These are phyloP conservation scores for Panonychus citri DNA, from an alignment of 1,140 invertebrate genomes.

Conservation along the genomic window DNA sequence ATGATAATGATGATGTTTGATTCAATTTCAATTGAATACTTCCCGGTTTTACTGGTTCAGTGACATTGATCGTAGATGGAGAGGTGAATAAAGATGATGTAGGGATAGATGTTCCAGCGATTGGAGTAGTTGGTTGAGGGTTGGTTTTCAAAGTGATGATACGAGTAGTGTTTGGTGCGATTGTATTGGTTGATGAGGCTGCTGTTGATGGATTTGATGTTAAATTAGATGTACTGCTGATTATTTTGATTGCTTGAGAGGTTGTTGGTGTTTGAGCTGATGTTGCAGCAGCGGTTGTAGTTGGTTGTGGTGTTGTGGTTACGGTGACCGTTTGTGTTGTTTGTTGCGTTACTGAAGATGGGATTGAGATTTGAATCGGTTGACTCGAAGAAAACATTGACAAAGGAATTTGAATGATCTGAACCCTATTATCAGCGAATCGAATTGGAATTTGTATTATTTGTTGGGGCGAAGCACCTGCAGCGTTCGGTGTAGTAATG, in stretches of 20 bases:
- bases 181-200: not conserved
- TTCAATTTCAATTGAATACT: not conserved
- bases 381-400: not conserved
- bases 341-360: not conserved
- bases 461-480: not conserved
- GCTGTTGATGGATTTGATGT: constrained; percentile 13
- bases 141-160: not conserved
- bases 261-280: not conserved
- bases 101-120: not conserved
- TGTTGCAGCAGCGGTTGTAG: not conserved
- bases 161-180: not conserved
- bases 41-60: not conserved
- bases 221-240: constrained; percentile 10
- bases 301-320: not conserved
- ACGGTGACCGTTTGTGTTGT: not conserved
- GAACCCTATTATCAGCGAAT: constrained; percentile 74
- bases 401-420: constrained; percentile 39
- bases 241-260: not conserved
- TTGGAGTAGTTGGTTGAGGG: not conserved
- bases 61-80: not conserved
- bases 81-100: not conserved
- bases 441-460: constrained; percentile 1
- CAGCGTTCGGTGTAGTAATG: not conserved
- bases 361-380: constrained; percentile 6
- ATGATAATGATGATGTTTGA: not conserved